Evolutionary conservation across 2,797 vertebrate genomes (phyloP).

Genomic region (Argyrosomus regius): DNA sequence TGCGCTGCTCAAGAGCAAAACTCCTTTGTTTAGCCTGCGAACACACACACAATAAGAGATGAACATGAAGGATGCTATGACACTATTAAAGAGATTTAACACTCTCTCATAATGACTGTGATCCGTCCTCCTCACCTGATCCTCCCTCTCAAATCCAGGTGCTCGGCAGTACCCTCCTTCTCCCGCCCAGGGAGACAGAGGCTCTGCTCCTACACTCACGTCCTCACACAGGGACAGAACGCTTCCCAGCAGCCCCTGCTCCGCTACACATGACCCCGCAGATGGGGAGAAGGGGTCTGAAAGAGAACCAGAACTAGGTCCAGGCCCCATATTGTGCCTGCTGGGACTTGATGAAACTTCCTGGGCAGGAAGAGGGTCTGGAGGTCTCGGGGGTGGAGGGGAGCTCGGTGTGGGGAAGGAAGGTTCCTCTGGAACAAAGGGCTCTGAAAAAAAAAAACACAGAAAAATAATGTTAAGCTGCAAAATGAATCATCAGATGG

Average conservation of each 20-base stretch:
- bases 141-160: constrained; percentile 97
- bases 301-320: constrained; percentile 35
- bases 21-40: constrained; percentile 93
- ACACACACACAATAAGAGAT: constrained; percentile 6
- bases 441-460: constrained; percentile 82
- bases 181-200: constrained; percentile 86
- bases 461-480: neutral
- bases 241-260: constrained; percentile 91
- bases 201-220: constrained; percentile 83
- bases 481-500: neutral
- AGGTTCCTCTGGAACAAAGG: constrained; percentile 89
- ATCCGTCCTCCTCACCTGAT: constrained; percentile 88
- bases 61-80: neutral
- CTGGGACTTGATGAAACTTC: constrained; percentile 88
- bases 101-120: too few species aligned
- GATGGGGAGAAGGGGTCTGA: constrained; percentile 85
- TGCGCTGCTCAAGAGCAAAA: constrained; percentile 92
- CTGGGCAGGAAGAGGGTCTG: constrained; percentile 81
- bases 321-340: constrained; percentile 47
- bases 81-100: too few species aligned
- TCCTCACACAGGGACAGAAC: constrained; percentile 89
- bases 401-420: constrained; percentile 88
- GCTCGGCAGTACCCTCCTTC: constrained; percentile 94
- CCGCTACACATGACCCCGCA: constrained; percentile 86
- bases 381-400: constrained; percentile 76